These are phyloP conservation scores for Polyommatus iphigenia DNA, from an alignment of 2,888 invertebrate species.

Conservation along the genomic window DNA sequence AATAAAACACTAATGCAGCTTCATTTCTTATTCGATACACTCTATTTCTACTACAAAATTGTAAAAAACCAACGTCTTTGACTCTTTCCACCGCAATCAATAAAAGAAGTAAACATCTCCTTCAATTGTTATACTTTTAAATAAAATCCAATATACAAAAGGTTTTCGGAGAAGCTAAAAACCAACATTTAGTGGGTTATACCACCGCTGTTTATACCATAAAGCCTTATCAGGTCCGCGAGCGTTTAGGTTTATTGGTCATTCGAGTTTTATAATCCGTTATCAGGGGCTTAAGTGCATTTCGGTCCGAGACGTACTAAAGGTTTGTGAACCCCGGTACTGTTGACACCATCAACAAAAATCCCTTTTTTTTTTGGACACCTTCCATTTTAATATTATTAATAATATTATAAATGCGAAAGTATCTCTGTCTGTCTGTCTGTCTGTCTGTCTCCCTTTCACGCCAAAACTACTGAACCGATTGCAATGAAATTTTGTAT, in stretches of 20 bases:
- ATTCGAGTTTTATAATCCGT: slow-evolving; percentile 26
- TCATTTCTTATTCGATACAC: not conserved
- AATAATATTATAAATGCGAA: no score
- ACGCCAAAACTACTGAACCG: no score
- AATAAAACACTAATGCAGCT: not conserved
- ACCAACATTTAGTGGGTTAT: not conserved
- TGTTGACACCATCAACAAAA: not conserved
- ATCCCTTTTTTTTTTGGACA: not conserved
- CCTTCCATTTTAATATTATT: not conserved
- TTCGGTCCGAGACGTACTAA: not conserved
- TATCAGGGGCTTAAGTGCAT: slow-evolving; percentile 12
- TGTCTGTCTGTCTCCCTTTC: no score
- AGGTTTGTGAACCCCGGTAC: not conserved
- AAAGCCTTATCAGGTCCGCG: slow-evolving; percentile 6
- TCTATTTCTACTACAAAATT: not conserved
- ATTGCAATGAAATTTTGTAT: no score
- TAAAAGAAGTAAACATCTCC: not conserved
- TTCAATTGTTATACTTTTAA: not conserved
- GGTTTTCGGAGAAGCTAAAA: not conserved
- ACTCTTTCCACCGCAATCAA: no score
- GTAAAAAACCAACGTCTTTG: not conserved
- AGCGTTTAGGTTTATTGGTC: slow-evolving; percentile 20
- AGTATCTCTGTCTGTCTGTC: no score
- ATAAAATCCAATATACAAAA: not conserved
- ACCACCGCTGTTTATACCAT: not conserved